Conservation (phyloP, 2,888 invertebrate species). For the Prosapia bicincta region DNA sequence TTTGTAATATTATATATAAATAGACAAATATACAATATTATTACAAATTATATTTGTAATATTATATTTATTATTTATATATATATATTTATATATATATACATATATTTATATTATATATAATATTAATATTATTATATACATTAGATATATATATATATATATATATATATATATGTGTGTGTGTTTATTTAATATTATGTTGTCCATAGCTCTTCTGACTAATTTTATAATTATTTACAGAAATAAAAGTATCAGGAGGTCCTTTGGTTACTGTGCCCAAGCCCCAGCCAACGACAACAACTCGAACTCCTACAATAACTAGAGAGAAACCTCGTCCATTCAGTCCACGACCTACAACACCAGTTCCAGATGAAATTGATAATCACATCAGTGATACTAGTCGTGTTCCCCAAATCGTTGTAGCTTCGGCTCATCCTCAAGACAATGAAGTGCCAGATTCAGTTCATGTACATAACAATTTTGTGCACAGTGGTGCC, state of each 20-base stretch:
- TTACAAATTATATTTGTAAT: too few species aligned
- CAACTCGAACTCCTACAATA: slow-evolving; percentile 28
- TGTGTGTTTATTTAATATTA: too few species aligned
- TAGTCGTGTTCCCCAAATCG: slow-evolving; percentile 52
- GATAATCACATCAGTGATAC: slow-evolving; percentile 46
- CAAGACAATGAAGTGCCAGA: slow-evolving; percentile 72
- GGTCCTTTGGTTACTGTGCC: slow-evolving; percentile 40
- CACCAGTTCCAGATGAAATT: slow-evolving; percentile 43
- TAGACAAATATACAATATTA: too few species aligned
- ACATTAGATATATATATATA: too few species aligned
- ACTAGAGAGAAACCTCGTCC: slow-evolving; percentile 41
- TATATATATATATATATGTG: too few species aligned
- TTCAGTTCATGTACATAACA: slow-evolving; percentile 43
- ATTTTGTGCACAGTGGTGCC: slow-evolving; percentile 51
- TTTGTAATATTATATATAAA: too few species aligned
- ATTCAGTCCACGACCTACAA: slow-evolving; percentile 43
- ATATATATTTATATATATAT: slow-evolving; percentile 22
- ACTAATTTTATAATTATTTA: too few species aligned
- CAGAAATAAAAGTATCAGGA: background rate
- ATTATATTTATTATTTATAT: too few species aligned
- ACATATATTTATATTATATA: background rate
- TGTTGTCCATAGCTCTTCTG: too few species aligned
- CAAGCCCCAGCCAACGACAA: slow-evolving; percentile 36
- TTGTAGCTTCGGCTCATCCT: slow-evolving; percentile 55
- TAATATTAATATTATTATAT: background rate